These are phyloP conservation scores for Drosophila kuntzei DNA, from an alignment of 2,888 invertebrate genomes.

Conservation along the genomic window DNA sequence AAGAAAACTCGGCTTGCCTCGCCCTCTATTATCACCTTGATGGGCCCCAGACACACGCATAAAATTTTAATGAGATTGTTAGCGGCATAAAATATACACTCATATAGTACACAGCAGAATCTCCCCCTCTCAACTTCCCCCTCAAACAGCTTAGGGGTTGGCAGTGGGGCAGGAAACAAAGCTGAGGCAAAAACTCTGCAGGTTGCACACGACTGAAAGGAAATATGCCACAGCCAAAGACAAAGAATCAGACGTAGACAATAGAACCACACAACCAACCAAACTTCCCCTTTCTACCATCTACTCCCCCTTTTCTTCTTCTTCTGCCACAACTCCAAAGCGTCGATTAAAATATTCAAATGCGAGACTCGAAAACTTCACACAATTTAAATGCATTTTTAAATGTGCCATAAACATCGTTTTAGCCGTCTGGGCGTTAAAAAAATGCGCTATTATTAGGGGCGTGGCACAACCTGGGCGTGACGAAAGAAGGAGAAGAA, in stretches of 20 bases:
- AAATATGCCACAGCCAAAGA: conserved; percentile 54
- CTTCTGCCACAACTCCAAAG: not conserved
- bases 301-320: no score
- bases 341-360: conserved; percentile 75
- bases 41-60: conserved; percentile 71
- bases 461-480: conserved; percentile 32
- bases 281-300: no score
- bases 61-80: conserved; percentile 82
- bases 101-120: conserved; percentile 35
- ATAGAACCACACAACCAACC: conserved; percentile 21
- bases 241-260: conserved; percentile 48
- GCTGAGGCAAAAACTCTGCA: conserved; percentile 48
- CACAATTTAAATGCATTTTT: conserved; percentile 76
- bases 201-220: conserved; percentile 48
- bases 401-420: conserved; percentile 70
- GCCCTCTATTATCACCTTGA: conserved; percentile 75
- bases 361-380: conserved; percentile 52
- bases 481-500: not conserved
- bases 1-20: conserved; percentile 12
- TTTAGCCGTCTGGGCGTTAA: conserved; percentile 24
- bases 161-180: conserved; percentile 20
- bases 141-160: conserved; percentile 27
- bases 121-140: not conserved
- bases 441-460: conserved; percentile 26
- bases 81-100: conserved; percentile 76